phyloP scores from a whole-genome alignment of 1,140 invertebrate species.

The Lethrus apterus region DNA sequence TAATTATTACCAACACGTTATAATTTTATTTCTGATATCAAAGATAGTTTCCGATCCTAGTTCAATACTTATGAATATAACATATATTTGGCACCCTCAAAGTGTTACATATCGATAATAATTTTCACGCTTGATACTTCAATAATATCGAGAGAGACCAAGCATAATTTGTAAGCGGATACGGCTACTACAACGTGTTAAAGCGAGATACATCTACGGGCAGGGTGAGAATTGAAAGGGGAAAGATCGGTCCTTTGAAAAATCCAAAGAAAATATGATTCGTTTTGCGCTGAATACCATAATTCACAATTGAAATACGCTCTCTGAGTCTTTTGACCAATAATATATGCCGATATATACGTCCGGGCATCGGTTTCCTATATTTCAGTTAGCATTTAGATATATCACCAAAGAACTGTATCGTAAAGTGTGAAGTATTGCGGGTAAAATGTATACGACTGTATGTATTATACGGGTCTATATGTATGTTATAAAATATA shows the following conservation, averaged over 20 bases:
- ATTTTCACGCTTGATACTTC: conserved; percentile 36
- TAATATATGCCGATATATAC: conserved; percentile 35
- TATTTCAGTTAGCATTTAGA: conserved; percentile 15
- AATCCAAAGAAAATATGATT: conserved; percentile 39
- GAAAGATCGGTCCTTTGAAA: conserved; percentile 33
- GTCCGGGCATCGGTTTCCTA: conserved; percentile 18
- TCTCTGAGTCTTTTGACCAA: conserved; percentile 37
- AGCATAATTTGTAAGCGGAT: conserved; percentile 24
- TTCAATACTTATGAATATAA: conserved; percentile 39
- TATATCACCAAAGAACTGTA: conserved; percentile 10
- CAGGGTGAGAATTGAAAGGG: conserved; percentile 13
- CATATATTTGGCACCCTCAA: conserved; percentile 42
- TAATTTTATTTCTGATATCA: background rate
- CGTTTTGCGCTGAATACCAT: conserved; percentile 36
- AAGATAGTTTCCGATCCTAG: conserved; percentile 16
- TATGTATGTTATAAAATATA: background rate
- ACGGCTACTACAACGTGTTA: conserved; percentile 14
- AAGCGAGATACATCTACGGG: conserved; percentile 5
- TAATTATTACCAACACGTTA: background rate
- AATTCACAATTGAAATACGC: conserved; percentile 38
- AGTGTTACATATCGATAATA: conserved; percentile 42
- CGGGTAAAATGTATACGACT: conserved; percentile 10
- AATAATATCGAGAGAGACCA: conserved; percentile 27
- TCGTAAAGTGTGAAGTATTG: conserved; percentile 13
- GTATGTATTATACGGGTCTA: too few species aligned